phyloP scores from a whole-genome alignment of 2,113 vertebrate genomes.

The Peromyscus polionotus region DNA sequence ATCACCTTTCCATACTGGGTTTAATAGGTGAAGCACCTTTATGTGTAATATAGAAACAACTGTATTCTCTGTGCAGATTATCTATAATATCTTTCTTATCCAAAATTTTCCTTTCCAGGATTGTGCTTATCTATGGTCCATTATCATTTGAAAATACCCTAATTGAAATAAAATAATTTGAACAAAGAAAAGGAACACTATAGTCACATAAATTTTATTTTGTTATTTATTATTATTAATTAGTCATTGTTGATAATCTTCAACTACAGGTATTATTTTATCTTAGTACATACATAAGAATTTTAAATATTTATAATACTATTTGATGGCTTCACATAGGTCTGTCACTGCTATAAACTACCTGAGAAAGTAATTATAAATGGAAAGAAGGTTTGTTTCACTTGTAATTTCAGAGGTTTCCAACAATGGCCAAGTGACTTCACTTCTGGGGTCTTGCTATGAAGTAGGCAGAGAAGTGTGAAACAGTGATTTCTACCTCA shows the following conservation, averaged over 20 bases:
- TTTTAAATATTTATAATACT: neutral
- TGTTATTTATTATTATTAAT: neutral
- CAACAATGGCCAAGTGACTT: neutral
- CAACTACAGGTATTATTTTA: neutral
- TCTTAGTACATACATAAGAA: neutral
- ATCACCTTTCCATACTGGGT: neutral
- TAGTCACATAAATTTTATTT: neutral
- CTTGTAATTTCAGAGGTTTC: neutral
- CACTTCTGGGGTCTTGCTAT: neutral
- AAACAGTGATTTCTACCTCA: neutral
- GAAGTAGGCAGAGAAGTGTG: fast-evolving
- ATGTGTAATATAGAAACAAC: neutral
- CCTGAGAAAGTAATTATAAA: neutral
- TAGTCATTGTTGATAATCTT: neutral
- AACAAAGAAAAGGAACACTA: neutral
- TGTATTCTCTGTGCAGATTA: neutral
- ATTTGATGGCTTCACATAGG: neutral
- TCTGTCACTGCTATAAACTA: neutral
- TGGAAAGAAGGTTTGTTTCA: neutral
- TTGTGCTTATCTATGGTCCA: neutral
- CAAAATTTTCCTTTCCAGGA: neutral
- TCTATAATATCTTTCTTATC: too few species aligned
- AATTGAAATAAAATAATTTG: neutral
- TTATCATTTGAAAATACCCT: neutral
- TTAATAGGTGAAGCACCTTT: neutral